Conservation (phyloP, 2,113 vertebrate species). For the Hemichromis elongatus region DNA sequence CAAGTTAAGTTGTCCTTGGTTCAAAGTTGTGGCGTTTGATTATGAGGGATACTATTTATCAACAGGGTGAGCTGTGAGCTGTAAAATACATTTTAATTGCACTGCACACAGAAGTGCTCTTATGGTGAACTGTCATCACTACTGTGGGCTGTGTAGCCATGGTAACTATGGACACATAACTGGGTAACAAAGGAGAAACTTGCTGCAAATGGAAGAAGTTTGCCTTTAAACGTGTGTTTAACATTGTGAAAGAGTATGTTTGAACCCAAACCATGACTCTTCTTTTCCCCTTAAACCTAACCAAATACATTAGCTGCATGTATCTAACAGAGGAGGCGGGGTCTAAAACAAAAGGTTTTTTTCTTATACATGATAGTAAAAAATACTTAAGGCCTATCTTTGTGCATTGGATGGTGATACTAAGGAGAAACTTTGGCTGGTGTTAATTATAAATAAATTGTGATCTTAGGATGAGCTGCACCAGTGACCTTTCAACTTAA, state of each 20-base stretch:
- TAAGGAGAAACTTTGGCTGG: neutral
- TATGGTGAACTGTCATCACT: neutral
- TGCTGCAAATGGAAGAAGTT: neutral
- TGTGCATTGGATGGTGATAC: neutral
- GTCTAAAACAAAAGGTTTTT: neutral
- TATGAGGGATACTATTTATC: fast-evolving
- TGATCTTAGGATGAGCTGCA: neutral
- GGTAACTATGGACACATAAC: neutral
- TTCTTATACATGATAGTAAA: neutral
- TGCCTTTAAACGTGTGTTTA: neutral
- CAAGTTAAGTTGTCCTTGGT: fast-evolving
- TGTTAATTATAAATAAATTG: no score
- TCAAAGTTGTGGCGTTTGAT: neutral
- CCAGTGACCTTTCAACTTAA: neutral
- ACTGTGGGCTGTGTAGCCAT: neutral
- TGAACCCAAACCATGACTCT: fast-evolving
- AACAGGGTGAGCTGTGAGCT: neutral
- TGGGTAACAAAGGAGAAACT: neutral
- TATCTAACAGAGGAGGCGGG: fast-evolving
- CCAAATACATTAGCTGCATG: neutral
- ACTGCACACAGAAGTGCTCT: neutral
- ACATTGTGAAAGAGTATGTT: fast-evolving
- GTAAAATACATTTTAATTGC: neutral
- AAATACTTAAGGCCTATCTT: fast-evolving
- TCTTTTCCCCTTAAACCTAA: neutral